A percentile compares a stretch with the other conserved stretches of the same genome.
Evolutionary conservation across 2,113 vertebrate species (phyloP).

Genomic region (Syrmaticus mikado): DNA sequence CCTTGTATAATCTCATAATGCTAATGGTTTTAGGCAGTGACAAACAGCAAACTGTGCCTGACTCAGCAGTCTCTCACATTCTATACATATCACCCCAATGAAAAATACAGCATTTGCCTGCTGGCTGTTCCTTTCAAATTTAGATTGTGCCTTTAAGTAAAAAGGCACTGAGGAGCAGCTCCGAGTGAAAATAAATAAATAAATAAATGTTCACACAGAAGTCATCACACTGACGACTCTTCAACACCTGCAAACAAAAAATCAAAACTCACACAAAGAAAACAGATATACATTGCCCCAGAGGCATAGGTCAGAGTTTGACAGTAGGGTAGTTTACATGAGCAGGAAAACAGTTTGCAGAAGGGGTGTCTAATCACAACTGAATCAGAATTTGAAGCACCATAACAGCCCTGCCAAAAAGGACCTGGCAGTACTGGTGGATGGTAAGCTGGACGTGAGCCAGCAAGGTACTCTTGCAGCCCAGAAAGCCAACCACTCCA

Average conservation of each 20-base stretch:
- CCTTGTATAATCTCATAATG: conserved; percentile 16
- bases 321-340: not conserved
- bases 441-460: too few relatives aligned
- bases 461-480: too few relatives aligned
- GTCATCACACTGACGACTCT: not conserved
- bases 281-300: rapidly evolving
- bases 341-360: not conserved
- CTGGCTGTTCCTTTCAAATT: not conserved
- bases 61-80: conserved; percentile 48
- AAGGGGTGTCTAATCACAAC: not conserved
- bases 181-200: not conserved
- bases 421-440: too few relatives aligned
- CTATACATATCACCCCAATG: not conserved
- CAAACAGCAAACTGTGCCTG: conserved; percentile 24
- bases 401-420: not conserved
- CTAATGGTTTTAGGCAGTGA: conserved; percentile 26
- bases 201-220: not conserved
- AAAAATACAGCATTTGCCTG: conserved; percentile 21
- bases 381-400: not conserved
- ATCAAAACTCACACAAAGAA: not conserved
- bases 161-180: not conserved
- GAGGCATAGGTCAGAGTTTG: not conserved
- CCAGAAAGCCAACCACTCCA: too few relatives aligned
- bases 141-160: not conserved
- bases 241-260: not conserved